phyloP scores from a whole-genome alignment of 2,797 vertebrate genomes.

The Microhierax caerulescens region DNA sequence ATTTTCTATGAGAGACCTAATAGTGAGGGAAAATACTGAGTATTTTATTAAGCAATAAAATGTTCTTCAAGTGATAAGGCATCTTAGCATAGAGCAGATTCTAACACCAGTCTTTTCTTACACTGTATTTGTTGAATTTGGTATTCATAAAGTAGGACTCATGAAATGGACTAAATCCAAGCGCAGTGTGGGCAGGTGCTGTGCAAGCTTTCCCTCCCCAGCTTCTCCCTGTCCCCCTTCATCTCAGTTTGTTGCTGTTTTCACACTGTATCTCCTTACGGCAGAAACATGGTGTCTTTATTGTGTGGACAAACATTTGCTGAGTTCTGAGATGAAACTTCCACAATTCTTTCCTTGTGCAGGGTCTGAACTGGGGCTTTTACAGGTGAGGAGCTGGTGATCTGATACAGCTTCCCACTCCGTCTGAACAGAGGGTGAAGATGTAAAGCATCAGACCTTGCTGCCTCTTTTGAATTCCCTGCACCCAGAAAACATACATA shows the following conservation, averaged over 20 bases:
- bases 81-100: neutral
- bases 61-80: neutral
- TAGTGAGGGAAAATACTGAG: neutral
- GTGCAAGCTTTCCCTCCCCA: neutral
- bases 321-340: neutral
- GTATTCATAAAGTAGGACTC: constrained; percentile 8
- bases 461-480: neutral
- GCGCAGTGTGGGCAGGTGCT: neutral
- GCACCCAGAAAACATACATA: neutral
- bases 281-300: neutral
- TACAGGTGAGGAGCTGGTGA: neutral
- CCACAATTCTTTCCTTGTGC: neutral
- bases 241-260: constrained; percentile 18
- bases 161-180: constrained; percentile 8
- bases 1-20: constrained; percentile 8
- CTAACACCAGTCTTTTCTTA: neutral
- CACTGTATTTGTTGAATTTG: neutral
- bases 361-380: neutral
- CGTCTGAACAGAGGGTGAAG: neutral
- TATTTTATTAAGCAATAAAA: constrained; percentile 20
- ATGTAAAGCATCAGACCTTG: neutral
- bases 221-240: neutral
- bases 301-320: neutral
- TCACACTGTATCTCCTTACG: neutral
- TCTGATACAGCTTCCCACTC: neutral